phyloP scores from a whole-genome alignment of 1,140 invertebrate species.

The Oedothorax gibbosus region DNA sequence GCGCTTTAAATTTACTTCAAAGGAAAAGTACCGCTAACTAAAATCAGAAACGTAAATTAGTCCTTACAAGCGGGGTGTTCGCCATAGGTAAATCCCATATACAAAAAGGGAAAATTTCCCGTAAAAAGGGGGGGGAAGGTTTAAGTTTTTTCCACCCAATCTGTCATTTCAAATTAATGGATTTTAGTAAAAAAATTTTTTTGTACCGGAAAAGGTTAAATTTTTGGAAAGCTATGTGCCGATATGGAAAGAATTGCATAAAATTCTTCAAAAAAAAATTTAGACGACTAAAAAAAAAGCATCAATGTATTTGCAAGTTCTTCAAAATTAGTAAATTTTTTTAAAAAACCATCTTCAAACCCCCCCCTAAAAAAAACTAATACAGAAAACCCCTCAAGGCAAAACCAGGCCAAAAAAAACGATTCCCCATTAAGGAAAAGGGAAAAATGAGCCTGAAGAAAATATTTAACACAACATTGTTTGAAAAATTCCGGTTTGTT shows the following conservation, averaged over 20 bases:
- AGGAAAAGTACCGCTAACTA: constrained; percentile 22
- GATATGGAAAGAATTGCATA: neutral
- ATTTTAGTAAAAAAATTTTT: constrained; percentile 14
- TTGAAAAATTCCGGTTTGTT: neutral
- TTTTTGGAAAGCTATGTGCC: neutral
- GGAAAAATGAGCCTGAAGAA: neutral
- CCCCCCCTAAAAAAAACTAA: too few species aligned
- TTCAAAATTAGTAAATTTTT: constrained; percentile 20
- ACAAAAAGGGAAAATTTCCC: neutral
- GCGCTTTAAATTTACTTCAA: constrained; percentile 29
- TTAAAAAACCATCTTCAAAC: too few species aligned
- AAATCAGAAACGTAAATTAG: neutral
- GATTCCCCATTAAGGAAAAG: neutral
- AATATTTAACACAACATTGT: neutral
- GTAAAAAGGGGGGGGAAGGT: constrained; percentile 14
- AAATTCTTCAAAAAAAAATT: neutral
- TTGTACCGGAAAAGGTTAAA: neutral
- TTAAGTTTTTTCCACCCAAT: neutral
- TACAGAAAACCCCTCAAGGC: too few species aligned
- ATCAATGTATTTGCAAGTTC: constrained; percentile 2
- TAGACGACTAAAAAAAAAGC: neutral
- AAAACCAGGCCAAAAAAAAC: neutral
- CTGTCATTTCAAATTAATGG: constrained; percentile 8
- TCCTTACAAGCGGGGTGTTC: neutral
- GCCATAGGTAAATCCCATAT: constrained; percentile 1